Percentiles rank a stretch among this genome's conserved stretches.
Conservation (phyloP, 2,888 invertebrate genomes). For the Ophion ventricosus region DNA sequence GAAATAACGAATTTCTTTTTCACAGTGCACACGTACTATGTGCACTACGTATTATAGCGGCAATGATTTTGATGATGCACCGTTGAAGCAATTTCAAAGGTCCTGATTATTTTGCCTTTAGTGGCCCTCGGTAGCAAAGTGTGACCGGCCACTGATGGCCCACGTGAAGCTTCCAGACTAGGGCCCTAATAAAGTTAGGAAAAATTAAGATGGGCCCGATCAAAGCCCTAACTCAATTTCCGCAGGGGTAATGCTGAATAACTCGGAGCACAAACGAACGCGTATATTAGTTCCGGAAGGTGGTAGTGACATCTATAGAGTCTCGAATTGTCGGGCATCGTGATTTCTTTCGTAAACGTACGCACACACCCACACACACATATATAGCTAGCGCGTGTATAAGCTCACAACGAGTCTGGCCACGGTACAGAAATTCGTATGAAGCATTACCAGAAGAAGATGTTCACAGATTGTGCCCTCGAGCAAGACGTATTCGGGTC, state of each 20-base stretch:
- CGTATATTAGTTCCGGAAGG: background rate
- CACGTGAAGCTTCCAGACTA: no score
- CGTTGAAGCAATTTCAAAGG: no score
- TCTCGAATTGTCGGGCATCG: background rate
- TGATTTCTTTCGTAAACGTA: slow-evolving; percentile 20
- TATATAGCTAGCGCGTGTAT: slow-evolving; percentile 31
- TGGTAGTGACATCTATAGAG: slow-evolving; percentile 7
- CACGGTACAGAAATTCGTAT: slow-evolving; percentile 75
- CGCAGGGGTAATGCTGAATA: background rate
- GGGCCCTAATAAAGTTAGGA: no score
- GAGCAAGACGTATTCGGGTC: slow-evolving; percentile 81
- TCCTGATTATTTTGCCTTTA: no score
- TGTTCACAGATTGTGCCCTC: slow-evolving; percentile 79
- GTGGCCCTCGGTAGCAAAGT: no score
- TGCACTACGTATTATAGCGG: no score
- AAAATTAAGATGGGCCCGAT: no score
- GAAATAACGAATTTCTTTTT: no score
- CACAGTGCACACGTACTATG: no score
- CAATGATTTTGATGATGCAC: no score
- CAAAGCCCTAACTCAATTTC: no score
- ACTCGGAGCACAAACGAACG: background rate
- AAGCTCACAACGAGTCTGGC: slow-evolving; percentile 63
- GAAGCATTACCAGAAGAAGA: slow-evolving; percentile 78
- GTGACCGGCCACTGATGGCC: no score
- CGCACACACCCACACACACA: background rate